A percentile compares a stretch with the other conserved stretches of the same genome.
These are phyloP conservation scores for Oxygymnocypris stewartii DNA, from an alignment of 2,113 vertebrate genomes.

Conservation along the genomic window DNA sequence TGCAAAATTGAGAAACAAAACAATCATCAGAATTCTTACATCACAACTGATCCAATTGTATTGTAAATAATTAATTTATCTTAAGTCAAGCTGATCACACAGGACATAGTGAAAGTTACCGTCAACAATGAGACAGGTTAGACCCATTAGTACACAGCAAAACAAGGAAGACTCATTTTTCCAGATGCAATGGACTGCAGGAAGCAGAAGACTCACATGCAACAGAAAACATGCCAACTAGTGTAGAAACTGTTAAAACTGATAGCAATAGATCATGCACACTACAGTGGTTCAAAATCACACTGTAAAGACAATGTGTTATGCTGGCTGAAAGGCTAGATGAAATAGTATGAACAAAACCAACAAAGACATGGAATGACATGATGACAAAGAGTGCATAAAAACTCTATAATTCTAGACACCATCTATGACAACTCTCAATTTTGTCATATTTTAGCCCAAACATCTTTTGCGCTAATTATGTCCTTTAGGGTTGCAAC, in stretches of 20 bases:
- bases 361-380: not conserved
- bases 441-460: not conserved
- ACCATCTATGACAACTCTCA: not conserved
- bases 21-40: slow-evolving; percentile 32
- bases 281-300: not conserved
- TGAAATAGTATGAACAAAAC: not conserved
- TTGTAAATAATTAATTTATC: not conserved
- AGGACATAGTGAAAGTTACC: not conserved
- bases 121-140: not conserved
- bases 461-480: not conserved
- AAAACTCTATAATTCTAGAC: not conserved
- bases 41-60: not conserved
- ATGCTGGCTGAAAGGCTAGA: not conserved
- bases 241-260: not conserved
- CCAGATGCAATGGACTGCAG: slow-evolving; percentile 35
- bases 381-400: not conserved
- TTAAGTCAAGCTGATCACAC: not conserved
- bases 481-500: not conserved
- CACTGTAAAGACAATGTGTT: not conserved
- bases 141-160: slow-evolving; percentile 18
- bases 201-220: slow-evolving; percentile 29
- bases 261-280: slow-evolving; percentile 25
- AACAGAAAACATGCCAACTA: slow-evolving; percentile 41
- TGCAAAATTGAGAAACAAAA: slow-evolving; percentile 62
- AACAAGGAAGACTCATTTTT: not conserved